These are phyloP conservation scores for Antheraea yamamai DNA, from an alignment of 2,888 invertebrate genomes.

Conservation along the genomic window DNA sequence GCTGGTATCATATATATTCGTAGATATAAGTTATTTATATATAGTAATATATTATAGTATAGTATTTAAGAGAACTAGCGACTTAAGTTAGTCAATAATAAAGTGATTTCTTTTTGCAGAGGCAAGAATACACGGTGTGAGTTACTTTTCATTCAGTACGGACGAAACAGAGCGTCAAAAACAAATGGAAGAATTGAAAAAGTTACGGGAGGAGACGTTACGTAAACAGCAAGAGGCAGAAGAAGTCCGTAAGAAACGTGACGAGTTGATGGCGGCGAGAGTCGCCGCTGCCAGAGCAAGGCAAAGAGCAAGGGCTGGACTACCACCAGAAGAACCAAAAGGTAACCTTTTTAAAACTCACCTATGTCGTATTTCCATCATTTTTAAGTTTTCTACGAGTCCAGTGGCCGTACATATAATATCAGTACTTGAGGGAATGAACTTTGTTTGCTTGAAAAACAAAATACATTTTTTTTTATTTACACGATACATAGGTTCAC, in stretches of 20 bases:
- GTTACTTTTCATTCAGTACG: conserved; percentile 94
- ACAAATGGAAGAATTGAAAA: conserved; percentile 90
- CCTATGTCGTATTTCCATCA: background rate
- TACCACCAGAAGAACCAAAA: conserved; percentile 85
- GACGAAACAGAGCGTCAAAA: conserved; percentile 89
- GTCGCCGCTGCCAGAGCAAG: conserved; percentile 88
- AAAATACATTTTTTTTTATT: too few species aligned
- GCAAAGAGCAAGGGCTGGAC: conserved; percentile 87
- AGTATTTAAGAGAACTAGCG: background rate
- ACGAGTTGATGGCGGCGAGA: conserved; percentile 86
- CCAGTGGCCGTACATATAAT: too few species aligned
- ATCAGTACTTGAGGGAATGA: too few species aligned
- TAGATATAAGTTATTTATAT: too few species aligned
- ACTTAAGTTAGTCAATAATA: background rate
- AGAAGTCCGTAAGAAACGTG: conserved; percentile 82
- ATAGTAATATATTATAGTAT: too few species aligned
- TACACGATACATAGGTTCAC: too few species aligned
- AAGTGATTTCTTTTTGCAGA: conserved; percentile 79
- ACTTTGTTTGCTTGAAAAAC: too few species aligned
- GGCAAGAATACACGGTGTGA: conserved; percentile 95
- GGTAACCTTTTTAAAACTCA: conserved; percentile 44
- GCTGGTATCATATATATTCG: too few species aligned
- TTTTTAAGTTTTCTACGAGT: background rate
- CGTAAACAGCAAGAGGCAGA: conserved; percentile 85
- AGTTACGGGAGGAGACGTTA: conserved; percentile 86